Evolutionary conservation across 1,140 invertebrate genomes (phyloP).

Genomic region (Drosophila pectinifera): DNA sequence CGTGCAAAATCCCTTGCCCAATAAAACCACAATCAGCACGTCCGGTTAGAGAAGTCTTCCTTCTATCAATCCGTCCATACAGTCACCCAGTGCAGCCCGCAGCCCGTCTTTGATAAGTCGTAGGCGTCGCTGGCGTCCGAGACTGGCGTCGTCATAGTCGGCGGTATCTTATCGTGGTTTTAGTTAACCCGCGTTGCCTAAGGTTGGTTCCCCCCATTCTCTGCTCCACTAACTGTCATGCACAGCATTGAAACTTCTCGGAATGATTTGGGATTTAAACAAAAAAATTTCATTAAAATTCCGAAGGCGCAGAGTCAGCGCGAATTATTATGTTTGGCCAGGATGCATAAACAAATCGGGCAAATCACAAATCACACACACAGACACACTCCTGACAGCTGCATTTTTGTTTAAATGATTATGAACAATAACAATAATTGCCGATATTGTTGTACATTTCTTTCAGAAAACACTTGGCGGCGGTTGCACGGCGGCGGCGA

Average conservation of each 20-base stretch:
- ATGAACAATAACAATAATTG: slow-evolving; percentile 64
- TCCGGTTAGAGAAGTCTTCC: slow-evolving; percentile 41
- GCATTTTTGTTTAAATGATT: slow-evolving; percentile 58
- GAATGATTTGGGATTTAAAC: slow-evolving; percentile 21
- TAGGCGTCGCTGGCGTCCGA: slow-evolving; percentile 54
- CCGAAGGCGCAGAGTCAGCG: slow-evolving; percentile 9
- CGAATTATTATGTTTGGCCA: slow-evolving; percentile 44
- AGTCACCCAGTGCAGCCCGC: slow-evolving; percentile 21
- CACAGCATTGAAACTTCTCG: slow-evolving; percentile 48
- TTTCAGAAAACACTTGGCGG: slow-evolving; percentile 66
- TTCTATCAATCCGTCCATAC: neutral
- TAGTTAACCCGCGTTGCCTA: slow-evolving; percentile 59
- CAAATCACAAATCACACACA: slow-evolving; percentile 28
- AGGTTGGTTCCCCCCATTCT: slow-evolving; percentile 11
- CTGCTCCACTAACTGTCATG: neutral
- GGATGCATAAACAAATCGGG: slow-evolving; percentile 58
- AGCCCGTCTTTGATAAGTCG: slow-evolving; percentile 53
- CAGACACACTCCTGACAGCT: slow-evolving; percentile 61
- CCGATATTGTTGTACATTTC: slow-evolving; percentile 52
- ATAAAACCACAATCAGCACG: slow-evolving; percentile 48
- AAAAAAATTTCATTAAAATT: slow-evolving; percentile 38
- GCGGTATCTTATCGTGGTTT: slow-evolving; percentile 67
- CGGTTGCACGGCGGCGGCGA: slow-evolving; percentile 69
- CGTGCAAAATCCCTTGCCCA: slow-evolving; percentile 63
- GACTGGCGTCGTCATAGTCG: slow-evolving; percentile 46